Conservation (phyloP, 2,797 vertebrate genomes). For the Anguilla pacifica region DNA sequence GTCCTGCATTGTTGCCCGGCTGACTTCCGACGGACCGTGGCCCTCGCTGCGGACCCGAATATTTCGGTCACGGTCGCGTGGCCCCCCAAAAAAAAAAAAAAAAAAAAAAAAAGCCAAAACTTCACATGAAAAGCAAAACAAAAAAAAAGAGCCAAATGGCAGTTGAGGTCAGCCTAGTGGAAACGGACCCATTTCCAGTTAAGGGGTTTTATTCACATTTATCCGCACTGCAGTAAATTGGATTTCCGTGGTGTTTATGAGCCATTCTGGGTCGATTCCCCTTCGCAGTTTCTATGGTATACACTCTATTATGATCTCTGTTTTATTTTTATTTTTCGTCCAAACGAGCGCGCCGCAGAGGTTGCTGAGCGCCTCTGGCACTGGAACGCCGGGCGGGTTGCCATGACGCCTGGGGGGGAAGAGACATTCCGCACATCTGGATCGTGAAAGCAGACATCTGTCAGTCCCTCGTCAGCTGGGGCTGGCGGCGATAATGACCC, state of each 20-base stretch:
- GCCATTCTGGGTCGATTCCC: conserved; percentile 9
- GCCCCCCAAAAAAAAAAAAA: not conserved
- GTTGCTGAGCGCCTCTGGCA: not conserved
- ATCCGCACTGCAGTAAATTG: not conserved
- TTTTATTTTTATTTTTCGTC: not conserved
- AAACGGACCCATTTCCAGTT: not conserved
- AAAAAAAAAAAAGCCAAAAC: not conserved
- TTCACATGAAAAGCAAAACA: not conserved
- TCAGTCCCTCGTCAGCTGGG: conserved; percentile 5
- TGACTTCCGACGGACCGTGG: conserved; percentile 7
- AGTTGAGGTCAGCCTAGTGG: not conserved
- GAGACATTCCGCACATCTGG: conserved; percentile 33
- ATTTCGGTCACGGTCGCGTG: conserved; percentile 10
- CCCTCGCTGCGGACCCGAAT: not conserved
- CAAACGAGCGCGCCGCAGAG: not conserved
- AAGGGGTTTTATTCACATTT: not conserved
- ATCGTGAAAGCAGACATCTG: conserved; percentile 31
- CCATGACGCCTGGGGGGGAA: not conserved
- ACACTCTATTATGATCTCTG: not conserved
- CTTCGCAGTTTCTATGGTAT: not conserved
- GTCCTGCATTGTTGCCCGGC: not conserved
- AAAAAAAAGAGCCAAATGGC: not conserved
- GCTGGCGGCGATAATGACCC: conserved; percentile 6
- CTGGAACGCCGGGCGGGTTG: not conserved
- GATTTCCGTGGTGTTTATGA: not conserved